Evolutionary conservation across 2,888 invertebrate species (phyloP).

Genomic region (Orthonevra nobilis): DNA sequence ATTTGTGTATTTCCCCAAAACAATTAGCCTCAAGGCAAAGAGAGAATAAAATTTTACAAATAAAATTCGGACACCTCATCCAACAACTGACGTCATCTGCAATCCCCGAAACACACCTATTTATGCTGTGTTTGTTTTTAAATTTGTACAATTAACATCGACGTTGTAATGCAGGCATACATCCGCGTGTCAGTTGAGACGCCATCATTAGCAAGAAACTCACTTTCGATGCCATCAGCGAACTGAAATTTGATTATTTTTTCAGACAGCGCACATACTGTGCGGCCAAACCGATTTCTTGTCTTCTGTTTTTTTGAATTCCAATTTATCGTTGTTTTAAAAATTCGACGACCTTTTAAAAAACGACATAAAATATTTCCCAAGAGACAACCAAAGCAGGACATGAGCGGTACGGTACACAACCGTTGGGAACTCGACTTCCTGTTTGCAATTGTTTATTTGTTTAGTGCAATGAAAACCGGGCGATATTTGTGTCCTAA

Average conservation of each 20-base stretch:
- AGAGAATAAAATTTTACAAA: background rate
- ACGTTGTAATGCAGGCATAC: constrained; percentile 10
- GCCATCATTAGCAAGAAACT: too few species aligned
- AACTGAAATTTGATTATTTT: too few species aligned
- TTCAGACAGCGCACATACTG: too few species aligned
- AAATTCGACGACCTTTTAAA: too few species aligned
- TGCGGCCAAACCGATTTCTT: too few species aligned
- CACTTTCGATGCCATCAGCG: too few species aligned
- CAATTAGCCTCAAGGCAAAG: constrained; percentile 37
- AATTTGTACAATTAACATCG: too few species aligned
- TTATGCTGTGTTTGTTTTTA: too few species aligned
- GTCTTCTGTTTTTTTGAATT: too few species aligned
- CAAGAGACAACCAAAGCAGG: too few species aligned
- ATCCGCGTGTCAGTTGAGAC: background rate
- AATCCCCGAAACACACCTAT: constrained; percentile 30
- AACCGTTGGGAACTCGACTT: constrained; percentile 24
- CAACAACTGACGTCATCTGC: constrained; percentile 36
- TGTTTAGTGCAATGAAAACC: constrained; percentile 29
- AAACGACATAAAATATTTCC: background rate
- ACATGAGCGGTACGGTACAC: too few species aligned
- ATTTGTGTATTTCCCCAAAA: background rate
- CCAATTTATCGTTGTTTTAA: too few species aligned
- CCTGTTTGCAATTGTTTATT: constrained; percentile 49
- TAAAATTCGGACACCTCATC: constrained; percentile 24
- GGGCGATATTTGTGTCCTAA: constrained; percentile 18